These are phyloP conservation scores for Probaryconus sp. DNA, from an alignment of 1,140 invertebrate genomes.

Conservation along the genomic window DNA sequence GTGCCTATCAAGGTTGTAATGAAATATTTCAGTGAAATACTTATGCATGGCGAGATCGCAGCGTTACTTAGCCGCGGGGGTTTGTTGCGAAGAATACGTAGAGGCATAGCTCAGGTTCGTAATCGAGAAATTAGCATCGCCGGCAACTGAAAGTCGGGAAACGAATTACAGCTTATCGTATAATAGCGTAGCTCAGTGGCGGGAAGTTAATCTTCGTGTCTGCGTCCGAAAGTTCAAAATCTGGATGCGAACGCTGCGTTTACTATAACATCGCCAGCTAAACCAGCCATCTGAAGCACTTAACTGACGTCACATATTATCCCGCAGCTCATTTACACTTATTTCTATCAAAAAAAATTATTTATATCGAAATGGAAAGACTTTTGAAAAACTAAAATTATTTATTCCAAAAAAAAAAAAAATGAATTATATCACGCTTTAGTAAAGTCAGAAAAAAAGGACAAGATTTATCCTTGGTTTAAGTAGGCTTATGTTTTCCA, in stretches of 20 bases:
- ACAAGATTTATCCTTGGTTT: constrained; percentile 29
- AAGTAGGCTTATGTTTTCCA: constrained; percentile 39
- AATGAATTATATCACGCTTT: no score
- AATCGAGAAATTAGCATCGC: constrained; percentile 58
- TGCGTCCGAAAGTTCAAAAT: constrained; percentile 36
- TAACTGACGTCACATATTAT: background rate
- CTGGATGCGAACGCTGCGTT: constrained; percentile 1
- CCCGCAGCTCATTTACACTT: no score
- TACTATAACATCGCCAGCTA: background rate
- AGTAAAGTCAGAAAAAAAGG: no score
- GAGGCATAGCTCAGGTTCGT: constrained; percentile 29
- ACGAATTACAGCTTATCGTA: constrained; percentile 52
- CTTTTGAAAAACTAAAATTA: no score
- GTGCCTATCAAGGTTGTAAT: constrained; percentile 35
- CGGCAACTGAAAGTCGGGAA: constrained; percentile 24
- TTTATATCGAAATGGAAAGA: no score
- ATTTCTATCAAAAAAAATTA: no score
- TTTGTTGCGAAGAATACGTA: constrained; percentile 43
- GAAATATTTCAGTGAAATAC: constrained; percentile 52
- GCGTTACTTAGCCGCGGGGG: constrained; percentile 43
- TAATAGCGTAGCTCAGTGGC: constrained; percentile 46
- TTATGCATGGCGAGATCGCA: constrained; percentile 30
- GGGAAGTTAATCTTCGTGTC: constrained; percentile 41
- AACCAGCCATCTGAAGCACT: background rate
- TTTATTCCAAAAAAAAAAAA: no score